These are phyloP conservation scores for Tautogolabrus adspersus DNA, from an alignment of 2,113 vertebrate genomes.

Conservation along the genomic window DNA sequence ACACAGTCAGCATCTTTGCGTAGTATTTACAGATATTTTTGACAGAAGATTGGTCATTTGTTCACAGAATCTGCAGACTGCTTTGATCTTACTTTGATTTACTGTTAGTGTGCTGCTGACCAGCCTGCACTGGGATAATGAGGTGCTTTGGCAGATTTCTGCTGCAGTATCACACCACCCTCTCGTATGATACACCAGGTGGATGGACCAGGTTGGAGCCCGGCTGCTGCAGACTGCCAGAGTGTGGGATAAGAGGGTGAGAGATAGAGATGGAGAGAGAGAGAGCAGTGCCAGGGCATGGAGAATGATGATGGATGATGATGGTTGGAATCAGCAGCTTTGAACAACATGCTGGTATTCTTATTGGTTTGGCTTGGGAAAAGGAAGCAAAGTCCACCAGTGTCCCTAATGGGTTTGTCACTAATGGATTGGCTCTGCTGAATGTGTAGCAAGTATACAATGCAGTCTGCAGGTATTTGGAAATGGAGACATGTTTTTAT, in stretches of 20 bases:
- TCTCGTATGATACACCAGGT: constrained; percentile 45
- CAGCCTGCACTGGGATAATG: constrained; percentile 17
- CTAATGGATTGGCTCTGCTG: constrained; percentile 22
- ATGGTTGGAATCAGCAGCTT: constrained; percentile 44
- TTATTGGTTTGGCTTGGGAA: constrained; percentile 52
- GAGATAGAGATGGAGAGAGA: neutral
- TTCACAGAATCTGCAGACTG: constrained; percentile 12
- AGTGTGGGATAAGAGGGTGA: constrained; percentile 24
- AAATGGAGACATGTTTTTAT: neutral
- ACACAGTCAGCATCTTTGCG: neutral
- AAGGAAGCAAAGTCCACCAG: constrained; percentile 35
- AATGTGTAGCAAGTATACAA: constrained; percentile 13
- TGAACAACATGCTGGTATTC: constrained; percentile 34
- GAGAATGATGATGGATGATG: constrained; percentile 69
- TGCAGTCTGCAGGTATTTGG: neutral
- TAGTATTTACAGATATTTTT: neutral
- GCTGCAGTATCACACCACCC: constrained; percentile 8
- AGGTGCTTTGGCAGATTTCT: constrained; percentile 33
- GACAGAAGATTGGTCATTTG: neutral
- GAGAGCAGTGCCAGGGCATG: constrained; percentile 33
- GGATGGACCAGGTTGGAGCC: constrained; percentile 28
- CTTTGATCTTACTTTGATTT: neutral
- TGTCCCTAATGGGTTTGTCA: constrained; percentile 41
- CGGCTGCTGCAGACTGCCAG: constrained; percentile 42
- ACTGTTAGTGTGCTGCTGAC: neutral